Percentiles rank a stretch among this genome's conserved stretches.
phyloP scores from a whole-genome alignment of 2,888 invertebrate species.

The Deilephila elpenor region DNA sequence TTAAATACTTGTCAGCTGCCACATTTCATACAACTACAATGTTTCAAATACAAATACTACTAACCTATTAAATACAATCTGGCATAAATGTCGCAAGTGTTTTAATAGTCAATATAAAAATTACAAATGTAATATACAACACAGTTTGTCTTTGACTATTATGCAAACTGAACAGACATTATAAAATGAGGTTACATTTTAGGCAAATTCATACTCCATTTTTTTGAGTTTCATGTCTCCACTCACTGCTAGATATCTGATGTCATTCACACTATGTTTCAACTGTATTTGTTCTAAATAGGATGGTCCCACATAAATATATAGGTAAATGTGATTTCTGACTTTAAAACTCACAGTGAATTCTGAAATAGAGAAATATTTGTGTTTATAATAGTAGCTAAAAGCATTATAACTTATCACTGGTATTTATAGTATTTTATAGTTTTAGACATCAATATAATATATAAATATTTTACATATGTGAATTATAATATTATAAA shows the following conservation, averaged over 20 bases:
- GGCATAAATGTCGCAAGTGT: neutral
- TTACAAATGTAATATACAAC: neutral
- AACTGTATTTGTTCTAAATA: constrained; percentile 48
- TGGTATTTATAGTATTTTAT: neutral
- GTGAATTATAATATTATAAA: too few species aligned
- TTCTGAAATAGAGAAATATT: constrained; percentile 41
- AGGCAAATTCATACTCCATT: constrained; percentile 54
- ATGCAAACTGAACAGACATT: too few species aligned
- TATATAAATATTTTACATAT: too few species aligned
- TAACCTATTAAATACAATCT: constrained; percentile 23
- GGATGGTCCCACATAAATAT: constrained; percentile 47
- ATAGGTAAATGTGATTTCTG: constrained; percentile 37
- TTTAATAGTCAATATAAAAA: neutral
- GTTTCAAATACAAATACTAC: neutral
- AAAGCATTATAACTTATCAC: neutral
- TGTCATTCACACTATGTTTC: constrained; percentile 54
- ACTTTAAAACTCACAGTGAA: constrained; percentile 48
- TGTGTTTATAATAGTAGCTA: neutral
- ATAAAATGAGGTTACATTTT: constrained; percentile 37
- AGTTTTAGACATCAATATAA: neutral
- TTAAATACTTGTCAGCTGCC: neutral
- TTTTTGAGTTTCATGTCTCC: constrained; percentile 59
- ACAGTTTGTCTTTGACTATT: too few species aligned
- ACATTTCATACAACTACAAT: neutral
- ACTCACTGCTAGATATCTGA: constrained; percentile 58